These are phyloP conservation scores for Ictalurus furcatus DNA, from an alignment of 2,113 vertebrate genomes.

Conservation along the genomic window DNA sequence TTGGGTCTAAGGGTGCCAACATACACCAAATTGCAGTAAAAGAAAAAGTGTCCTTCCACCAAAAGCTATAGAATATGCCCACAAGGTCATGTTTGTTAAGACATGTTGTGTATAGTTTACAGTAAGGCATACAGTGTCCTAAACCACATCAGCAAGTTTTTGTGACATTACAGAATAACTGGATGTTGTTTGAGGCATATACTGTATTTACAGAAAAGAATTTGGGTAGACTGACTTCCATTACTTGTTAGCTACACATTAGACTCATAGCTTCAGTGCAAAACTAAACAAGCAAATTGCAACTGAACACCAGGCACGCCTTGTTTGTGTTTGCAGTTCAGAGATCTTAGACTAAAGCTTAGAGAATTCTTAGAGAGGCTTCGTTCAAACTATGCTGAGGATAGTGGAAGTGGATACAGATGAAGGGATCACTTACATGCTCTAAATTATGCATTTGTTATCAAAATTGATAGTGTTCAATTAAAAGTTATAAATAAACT, in stretches of 20 bases:
- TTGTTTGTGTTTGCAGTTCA: not conserved
- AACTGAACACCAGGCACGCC: not conserved
- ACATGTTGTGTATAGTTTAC: no score
- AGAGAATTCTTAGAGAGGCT: not conserved
- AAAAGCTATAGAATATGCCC: not conserved
- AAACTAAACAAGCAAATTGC: not conserved
- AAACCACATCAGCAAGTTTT: not conserved
- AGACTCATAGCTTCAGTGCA: not conserved
- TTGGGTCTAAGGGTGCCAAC: not conserved
- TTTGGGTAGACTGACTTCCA: not conserved
- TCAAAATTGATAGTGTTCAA: not conserved
- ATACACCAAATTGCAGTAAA: not conserved
- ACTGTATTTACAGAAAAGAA: not conserved
- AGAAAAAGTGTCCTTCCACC: not conserved
- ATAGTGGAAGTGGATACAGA: not conserved
- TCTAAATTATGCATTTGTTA: not conserved
- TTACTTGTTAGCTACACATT: not conserved
- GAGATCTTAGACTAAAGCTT: not conserved
- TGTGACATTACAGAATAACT: not conserved
- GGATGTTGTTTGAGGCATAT: not conserved
- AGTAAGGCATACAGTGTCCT: not conserved
- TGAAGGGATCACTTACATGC: not conserved
- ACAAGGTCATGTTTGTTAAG: no score
- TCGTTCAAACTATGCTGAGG: not conserved
- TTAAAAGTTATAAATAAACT: not conserved